A percentile compares a stretch with the other conserved stretches of the same genome.
These are phyloP conservation scores for Jordanella pulchra DNA, from an alignment of 2,797 vertebrate species.

Conservation along the genomic window DNA sequence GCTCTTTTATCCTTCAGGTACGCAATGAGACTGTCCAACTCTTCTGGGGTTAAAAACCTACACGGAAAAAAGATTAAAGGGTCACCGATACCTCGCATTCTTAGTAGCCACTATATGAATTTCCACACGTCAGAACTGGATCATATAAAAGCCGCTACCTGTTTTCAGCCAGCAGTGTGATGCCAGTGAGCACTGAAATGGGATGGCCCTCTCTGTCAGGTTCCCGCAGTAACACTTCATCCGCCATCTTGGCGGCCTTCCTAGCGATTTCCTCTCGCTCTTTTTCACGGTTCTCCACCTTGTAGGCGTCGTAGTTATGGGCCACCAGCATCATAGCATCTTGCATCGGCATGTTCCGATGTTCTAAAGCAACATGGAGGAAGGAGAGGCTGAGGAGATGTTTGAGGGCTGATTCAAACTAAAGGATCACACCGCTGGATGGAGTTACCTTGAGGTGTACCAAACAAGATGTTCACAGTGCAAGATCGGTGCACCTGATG, in stretches of 20 bases:
- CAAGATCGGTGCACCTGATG: conserved; percentile 98
- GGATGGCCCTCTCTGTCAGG: conserved; percentile 88
- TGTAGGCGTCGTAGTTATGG: conserved; percentile 92
- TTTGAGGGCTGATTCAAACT: not conserved
- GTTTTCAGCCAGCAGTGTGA: conserved; percentile 91
- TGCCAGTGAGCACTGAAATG: conserved; percentile 83
- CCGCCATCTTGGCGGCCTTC: conserved; percentile 98
- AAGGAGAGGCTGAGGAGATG: not conserved
- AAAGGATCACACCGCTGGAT: accelerated
- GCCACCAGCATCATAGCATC: conserved; percentile 97
- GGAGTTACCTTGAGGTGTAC: conserved; percentile 92
- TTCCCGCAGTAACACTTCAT: conserved; percentile 91
- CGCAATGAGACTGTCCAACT: conserved; percentile 88
- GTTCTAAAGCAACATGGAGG: conserved; percentile 79
- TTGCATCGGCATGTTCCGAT: conserved; percentile 98
- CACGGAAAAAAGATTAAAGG: conserved; percentile 20
- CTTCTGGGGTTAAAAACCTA: conserved; percentile 91
- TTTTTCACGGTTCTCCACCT: conserved; percentile 91
- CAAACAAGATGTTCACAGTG: conserved; percentile 98
- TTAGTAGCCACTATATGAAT: not conserved
- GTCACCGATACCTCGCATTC: not conserved
- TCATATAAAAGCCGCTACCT: conserved; percentile 55
- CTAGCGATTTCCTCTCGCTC: conserved; percentile 92
- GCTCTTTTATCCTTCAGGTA: conserved; percentile 92
- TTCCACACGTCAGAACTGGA: not conserved